Evolutionary conservation across 2,888 invertebrate genomes (phyloP).

Genomic region (Sinodicranocentrus sp.): DNA sequence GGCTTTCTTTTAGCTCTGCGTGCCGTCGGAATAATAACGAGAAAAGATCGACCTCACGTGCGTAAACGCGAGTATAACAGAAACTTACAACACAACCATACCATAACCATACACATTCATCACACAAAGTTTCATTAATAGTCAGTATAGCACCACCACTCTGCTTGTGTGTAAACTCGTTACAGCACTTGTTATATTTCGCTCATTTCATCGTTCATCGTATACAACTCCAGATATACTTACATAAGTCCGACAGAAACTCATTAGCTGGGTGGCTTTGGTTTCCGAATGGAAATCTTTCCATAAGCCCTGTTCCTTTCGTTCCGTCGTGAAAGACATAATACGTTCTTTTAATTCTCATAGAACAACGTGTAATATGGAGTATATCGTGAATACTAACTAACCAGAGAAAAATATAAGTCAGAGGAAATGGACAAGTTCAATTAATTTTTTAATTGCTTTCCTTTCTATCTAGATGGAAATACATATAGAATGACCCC

Average conservation of each 20-base stretch:
- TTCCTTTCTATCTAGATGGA: neutral
- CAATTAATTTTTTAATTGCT: slow-evolving; percentile 31
- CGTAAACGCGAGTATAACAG: too few species aligned
- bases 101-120: too few species aligned
- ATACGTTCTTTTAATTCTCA: slow-evolving; percentile 2
- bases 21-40: too few species aligned
- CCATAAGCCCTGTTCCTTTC: slow-evolving; percentile 15
- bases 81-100: too few species aligned
- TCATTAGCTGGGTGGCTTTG: slow-evolving; percentile 22
- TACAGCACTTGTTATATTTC: neutral
- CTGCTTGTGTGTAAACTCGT: neutral
- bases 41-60: too few species aligned
- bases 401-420: neutral
- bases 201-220: neutral
- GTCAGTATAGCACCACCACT: too few species aligned
- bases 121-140: too few species aligned
- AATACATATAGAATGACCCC: too few species aligned
- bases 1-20: too few species aligned
- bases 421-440: slow-evolving; percentile 17
- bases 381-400: too few species aligned
- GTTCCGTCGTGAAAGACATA: neutral
- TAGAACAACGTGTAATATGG: slow-evolving; percentile 5
- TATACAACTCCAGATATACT: neutral
- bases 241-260: neutral
- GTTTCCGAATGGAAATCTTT: neutral